These are phyloP conservation scores for Noctilio leporinus DNA, from an alignment of 2,113 vertebrate species.

Conservation along the genomic window DNA sequence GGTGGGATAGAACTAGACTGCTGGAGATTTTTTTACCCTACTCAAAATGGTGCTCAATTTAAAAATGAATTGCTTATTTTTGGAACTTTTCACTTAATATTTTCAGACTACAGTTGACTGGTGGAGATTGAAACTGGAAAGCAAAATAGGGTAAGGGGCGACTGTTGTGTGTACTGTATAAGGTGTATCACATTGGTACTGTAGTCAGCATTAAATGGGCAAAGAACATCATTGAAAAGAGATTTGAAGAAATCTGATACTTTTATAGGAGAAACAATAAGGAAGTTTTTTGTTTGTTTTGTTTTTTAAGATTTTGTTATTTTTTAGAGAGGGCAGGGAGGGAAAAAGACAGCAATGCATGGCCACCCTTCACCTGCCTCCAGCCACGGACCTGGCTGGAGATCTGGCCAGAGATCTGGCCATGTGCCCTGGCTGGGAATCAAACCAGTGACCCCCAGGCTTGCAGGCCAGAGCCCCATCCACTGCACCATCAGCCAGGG, in stretches of 20 bases:
- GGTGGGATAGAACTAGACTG: background rate
- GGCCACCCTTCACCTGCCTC: too few species aligned
- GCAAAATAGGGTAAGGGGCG: background rate
- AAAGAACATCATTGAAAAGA: background rate
- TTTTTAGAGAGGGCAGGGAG: too few species aligned
- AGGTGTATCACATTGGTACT: background rate
- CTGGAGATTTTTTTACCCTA: background rate
- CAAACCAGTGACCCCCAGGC: too few species aligned
- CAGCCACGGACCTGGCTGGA: too few species aligned
- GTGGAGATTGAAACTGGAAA: background rate
- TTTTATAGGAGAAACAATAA: background rate
- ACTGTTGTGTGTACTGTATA: background rate
- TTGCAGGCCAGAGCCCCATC: too few species aligned
- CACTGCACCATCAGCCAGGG: too few species aligned
- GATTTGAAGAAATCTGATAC: background rate
- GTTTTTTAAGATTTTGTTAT: too few species aligned
- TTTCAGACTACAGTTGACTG: background rate
- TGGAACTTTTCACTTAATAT: background rate
- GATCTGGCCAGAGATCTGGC: too few species aligned
- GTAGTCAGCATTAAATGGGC: background rate
- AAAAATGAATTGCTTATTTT: background rate
- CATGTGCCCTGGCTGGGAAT: too few species aligned
- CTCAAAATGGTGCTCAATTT: background rate
- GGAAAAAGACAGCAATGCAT: too few species aligned
- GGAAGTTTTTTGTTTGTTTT: background rate